Evolutionary conservation across 2,888 invertebrate genomes (phyloP).

Genomic region (Caenorhabditis wallacei): DNA sequence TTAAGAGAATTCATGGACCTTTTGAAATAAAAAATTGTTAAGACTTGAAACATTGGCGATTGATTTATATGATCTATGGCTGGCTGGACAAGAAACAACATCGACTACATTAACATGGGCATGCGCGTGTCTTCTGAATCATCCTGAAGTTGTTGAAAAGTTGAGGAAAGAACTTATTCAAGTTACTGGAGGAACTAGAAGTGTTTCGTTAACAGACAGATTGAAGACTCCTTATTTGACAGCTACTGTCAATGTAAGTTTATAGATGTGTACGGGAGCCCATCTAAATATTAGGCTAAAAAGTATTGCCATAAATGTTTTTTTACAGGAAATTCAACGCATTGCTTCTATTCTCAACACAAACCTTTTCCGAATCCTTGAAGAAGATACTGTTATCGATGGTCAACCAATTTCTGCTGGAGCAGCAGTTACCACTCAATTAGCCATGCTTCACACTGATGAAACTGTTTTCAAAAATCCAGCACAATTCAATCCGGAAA

Average conservation of each 20-base stretch:
- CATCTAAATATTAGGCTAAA: too few relatives aligned
- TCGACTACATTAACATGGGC: conserved; percentile 67
- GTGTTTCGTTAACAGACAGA: conserved; percentile 37
- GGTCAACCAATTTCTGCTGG: conserved; percentile 49
- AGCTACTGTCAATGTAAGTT: conserved; percentile 53
- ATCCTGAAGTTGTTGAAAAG: conserved; percentile 39
- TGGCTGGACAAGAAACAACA: conserved; percentile 72
- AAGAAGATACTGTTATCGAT: conserved; percentile 55
- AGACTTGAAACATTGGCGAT: conserved; percentile 43
- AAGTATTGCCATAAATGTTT: background rate
- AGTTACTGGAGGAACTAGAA: conserved; percentile 54
- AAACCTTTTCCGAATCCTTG: conserved; percentile 52
- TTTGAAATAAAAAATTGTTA: conserved; percentile 4
- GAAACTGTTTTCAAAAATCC: conserved; percentile 43
- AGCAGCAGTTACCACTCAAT: conserved; percentile 52
- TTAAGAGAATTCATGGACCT: too few relatives aligned
- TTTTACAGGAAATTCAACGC: conserved; percentile 70
- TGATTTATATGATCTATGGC: conserved; percentile 68
- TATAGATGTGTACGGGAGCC: background rate
- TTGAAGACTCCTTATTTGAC: conserved; percentile 47
- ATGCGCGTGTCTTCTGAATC: conserved; percentile 47
- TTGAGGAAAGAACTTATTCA: conserved; percentile 37
- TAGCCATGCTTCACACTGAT: conserved; percentile 57
- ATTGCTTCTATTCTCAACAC: conserved; percentile 62
- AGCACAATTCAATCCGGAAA: conserved; percentile 28